Base-by-base conservation (phyloP, 2,113 vertebrate genomes). In the Octodon degus region DNA sequence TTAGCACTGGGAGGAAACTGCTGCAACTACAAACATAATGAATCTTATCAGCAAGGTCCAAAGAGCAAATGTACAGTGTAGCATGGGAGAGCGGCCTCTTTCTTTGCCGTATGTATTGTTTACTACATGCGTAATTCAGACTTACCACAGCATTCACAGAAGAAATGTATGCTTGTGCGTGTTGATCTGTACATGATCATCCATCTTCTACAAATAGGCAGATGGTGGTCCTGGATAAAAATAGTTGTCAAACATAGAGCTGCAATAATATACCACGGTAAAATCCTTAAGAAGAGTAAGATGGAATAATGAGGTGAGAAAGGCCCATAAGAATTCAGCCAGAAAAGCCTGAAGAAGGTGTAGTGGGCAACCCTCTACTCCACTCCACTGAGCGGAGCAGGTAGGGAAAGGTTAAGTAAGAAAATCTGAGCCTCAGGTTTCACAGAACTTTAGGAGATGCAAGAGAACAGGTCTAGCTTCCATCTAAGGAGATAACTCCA, bases 181-280 rank as follows among this genome's bases (percentile, higher is more conserved):
- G 22, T 72, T 47, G 37, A 40, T 77, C 40, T 86, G 13, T 43
- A 13, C 32, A 7, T 47, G 13, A 60, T 74, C 81, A 63, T 30
- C 72, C 93, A 43, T 77, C 62, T 25, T 92, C 87, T 76, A 83
- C 34, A 34, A 85, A 92, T 80, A 93, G 53, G 92, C 94, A 97
- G 91, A 96, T 93, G 70, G 91, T 50, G 43, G 27, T 55, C 58
- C n/a, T 5, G 50, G 58, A 25, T 11, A 25, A 62, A 50, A 55
- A 67, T 62, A 74, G 68, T 86, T 91, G 95, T 93, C 93, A 90
- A 92, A 89, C 83, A 91, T 80, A 93, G 63, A 92, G 74, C 58
- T 2, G 7, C 14, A 32, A 50, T 70, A 90, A 91, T 91, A 91
- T 91, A 89, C 96, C 91, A 77, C 11, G 55, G 89, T 86, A 70